Conservation (phyloP, 2,113 vertebrate species). For the Procavia capensis region DNA sequence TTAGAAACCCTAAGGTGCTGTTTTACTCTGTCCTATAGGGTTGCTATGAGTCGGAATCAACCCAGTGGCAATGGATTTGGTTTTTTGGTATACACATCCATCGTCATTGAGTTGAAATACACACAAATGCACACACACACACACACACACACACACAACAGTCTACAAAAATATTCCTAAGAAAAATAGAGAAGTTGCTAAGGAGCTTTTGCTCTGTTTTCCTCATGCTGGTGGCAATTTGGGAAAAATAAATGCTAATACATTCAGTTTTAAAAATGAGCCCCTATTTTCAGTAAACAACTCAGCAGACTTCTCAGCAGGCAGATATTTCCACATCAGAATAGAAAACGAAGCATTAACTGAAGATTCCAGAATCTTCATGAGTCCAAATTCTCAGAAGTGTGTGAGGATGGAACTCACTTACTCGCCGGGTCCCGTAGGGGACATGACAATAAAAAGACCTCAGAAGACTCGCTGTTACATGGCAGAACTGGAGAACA, state of each 20-base stretch:
- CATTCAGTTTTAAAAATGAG: slow-evolving; percentile 61
- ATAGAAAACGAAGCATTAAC: slow-evolving; percentile 51
- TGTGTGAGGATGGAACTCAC: background rate
- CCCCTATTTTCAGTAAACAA: slow-evolving; percentile 66
- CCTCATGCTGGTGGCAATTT: slow-evolving; percentile 33
- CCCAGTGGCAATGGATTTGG: too few species aligned
- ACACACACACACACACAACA: background rate
- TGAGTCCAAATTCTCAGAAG: background rate
- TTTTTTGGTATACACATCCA: too few species aligned
- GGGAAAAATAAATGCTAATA: slow-evolving; percentile 55
- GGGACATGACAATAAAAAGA: background rate
- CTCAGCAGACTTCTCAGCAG: slow-evolving; percentile 33
- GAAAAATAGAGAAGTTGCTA: background rate
- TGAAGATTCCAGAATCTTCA: background rate
- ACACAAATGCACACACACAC: background rate
- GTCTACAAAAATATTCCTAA: background rate
- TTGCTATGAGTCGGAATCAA: too few species aligned
- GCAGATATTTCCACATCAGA: slow-evolving; percentile 47
- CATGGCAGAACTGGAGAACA: background rate
- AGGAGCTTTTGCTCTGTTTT: background rate
- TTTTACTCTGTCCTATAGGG: too few species aligned
- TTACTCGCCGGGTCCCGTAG: background rate
- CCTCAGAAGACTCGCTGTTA: background rate
- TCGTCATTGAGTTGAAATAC: too few species aligned
- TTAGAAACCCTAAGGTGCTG: too few species aligned